Evolutionary conservation across 2,797 vertebrate species (phyloP).

Genomic region (Nyctalus aviator): DNA sequence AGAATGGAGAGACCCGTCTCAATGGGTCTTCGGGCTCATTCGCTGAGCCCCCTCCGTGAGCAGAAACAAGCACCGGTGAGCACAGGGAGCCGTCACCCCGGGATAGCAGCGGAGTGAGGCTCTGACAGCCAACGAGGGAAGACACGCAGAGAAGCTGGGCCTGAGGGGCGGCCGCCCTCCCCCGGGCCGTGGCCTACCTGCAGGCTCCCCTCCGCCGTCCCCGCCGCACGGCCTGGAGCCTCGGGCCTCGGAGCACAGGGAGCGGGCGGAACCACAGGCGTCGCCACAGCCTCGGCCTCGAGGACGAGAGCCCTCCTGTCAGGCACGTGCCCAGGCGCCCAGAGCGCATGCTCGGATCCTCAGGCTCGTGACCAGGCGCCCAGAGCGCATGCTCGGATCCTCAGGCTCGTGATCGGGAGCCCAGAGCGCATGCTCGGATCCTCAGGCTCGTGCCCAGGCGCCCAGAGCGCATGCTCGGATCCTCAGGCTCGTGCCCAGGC

Average conservation of each 20-base stretch:
- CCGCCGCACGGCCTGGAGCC: background rate
- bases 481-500: background rate
- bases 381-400: background rate
- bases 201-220: background rate
- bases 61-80: background rate
- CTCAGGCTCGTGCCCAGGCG: background rate
- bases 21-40: background rate
- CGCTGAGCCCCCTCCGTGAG: background rate
- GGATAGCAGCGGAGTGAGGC: fast-evolving
- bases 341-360: background rate
- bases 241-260: background rate
- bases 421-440: too few relatives aligned
- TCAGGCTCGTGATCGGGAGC: too few relatives aligned
- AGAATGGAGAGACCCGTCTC: background rate
- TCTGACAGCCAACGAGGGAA: too few relatives aligned
- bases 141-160: background rate
- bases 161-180: background rate
- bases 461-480: too few relatives aligned
- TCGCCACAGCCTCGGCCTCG: background rate
- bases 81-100: background rate
- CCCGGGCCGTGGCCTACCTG: background rate
- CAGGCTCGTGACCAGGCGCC: background rate
- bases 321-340: background rate
- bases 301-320: too few relatives aligned
- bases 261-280: background rate